Evolutionary conservation across 2,797 vertebrate species (phyloP).

Genomic region (Chiloscyllium punctatum): DNA sequence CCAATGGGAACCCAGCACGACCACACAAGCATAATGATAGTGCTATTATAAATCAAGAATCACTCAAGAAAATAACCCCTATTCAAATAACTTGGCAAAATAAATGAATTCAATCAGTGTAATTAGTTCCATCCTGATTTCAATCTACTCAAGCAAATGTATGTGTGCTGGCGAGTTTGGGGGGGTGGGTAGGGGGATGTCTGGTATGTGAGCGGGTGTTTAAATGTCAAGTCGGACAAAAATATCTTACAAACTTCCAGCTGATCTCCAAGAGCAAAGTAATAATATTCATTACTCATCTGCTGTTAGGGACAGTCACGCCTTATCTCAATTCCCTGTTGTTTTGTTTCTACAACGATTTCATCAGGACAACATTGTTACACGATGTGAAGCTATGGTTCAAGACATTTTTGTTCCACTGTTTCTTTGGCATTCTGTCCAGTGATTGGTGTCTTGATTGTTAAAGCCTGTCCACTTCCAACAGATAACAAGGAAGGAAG

Average conservation of each 20-base stretch:
- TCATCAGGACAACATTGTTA: background rate
- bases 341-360: background rate
- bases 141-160: background rate
- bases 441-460: background rate
- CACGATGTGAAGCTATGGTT: background rate
- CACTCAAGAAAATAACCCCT: constrained; percentile 13
- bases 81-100: constrained; percentile 26
- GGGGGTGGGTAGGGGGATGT: background rate
- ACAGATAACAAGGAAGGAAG: background rate
- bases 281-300: background rate
- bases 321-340: background rate
- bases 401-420: background rate
- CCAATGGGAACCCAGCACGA: constrained; percentile 13
- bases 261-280: background rate
- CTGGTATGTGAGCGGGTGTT: background rate
- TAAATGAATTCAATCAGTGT: constrained; percentile 31
- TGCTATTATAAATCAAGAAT: constrained; percentile 23
- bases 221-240: constrained; percentile 14
- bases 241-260: background rate
- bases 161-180: background rate
- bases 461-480: background rate
- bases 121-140: constrained; percentile 15
- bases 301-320: background rate
- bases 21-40: background rate
- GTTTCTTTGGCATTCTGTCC: background rate